Conservation (phyloP, 2,113 vertebrate genomes). For the Alligator sinensis region DNA sequence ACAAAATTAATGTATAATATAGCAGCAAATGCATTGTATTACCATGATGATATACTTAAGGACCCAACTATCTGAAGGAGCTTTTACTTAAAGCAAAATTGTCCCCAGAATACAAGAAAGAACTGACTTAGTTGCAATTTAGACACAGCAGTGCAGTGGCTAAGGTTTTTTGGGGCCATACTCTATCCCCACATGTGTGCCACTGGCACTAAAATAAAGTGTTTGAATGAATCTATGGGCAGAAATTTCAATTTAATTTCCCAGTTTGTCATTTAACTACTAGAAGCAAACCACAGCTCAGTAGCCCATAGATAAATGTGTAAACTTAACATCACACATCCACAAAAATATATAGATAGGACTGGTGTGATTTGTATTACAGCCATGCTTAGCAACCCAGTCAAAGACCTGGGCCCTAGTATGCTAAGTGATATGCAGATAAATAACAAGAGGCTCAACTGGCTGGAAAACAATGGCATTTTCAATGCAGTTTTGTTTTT, state of each 20-base stretch:
- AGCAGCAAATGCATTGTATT: neutral
- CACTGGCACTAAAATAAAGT: neutral
- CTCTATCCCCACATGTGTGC: neutral
- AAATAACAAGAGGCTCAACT: neutral
- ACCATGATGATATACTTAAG: neutral
- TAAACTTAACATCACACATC: neutral
- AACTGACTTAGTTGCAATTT: neutral
- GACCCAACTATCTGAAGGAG: neutral
- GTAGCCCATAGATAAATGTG: neutral
- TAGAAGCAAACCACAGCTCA: neutral
- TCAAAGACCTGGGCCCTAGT: neutral
- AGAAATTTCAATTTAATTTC: conserved; percentile 34
- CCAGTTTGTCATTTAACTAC: neutral
- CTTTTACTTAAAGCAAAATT: neutral
- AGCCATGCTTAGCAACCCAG: neutral
- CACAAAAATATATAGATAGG: neutral
- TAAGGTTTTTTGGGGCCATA: neutral
- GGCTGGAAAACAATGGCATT: neutral
- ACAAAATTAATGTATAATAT: neutral
- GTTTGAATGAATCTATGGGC: neutral
- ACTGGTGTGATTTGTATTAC: neutral
- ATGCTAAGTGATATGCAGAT: neutral
- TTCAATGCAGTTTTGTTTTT: neutral
- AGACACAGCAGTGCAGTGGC: neutral
- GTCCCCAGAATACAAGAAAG: neutral